Conservation (phyloP, 2,888 invertebrate genomes). For the Idaea aversata region DNA sequence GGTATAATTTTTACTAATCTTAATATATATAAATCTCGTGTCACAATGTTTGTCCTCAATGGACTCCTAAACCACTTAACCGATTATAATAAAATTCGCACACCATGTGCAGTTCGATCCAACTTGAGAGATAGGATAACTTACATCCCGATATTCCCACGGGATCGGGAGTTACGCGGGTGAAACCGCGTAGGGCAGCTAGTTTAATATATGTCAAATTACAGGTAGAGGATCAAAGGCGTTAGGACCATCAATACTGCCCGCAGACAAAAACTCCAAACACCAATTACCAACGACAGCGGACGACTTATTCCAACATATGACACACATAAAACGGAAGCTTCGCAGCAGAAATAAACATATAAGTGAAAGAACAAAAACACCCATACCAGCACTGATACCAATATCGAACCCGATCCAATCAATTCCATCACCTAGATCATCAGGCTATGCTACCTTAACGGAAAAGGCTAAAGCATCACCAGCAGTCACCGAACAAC, state of each 20-base stretch:
- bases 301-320: conserved; percentile 49
- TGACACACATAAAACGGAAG: conserved; percentile 22
- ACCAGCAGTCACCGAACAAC: conserved; percentile 9
- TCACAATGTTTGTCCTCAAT: too few species aligned
- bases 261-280: conserved; percentile 17
- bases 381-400: background rate
- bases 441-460: background rate
- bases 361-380: background rate
- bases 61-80: too few species aligned
- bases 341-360: background rate
- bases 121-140: too few species aligned
- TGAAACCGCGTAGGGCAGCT: too few species aligned
- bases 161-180: too few species aligned
- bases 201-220: too few species aligned
- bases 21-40: too few species aligned
- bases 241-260: conserved; percentile 38
- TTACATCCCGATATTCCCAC: too few species aligned
- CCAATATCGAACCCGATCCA: background rate
- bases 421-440: background rate
- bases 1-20: too few species aligned
- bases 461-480: conserved; percentile 3
- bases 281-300: conserved; percentile 35
- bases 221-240: conserved; percentile 53
- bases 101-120: too few species aligned
- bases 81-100: too few species aligned